Percentiles rank a stretch among this genome's conserved stretches.
Conservation (phyloP, 2,113 vertebrate genomes). For the Lampris megalopsis region DNA sequence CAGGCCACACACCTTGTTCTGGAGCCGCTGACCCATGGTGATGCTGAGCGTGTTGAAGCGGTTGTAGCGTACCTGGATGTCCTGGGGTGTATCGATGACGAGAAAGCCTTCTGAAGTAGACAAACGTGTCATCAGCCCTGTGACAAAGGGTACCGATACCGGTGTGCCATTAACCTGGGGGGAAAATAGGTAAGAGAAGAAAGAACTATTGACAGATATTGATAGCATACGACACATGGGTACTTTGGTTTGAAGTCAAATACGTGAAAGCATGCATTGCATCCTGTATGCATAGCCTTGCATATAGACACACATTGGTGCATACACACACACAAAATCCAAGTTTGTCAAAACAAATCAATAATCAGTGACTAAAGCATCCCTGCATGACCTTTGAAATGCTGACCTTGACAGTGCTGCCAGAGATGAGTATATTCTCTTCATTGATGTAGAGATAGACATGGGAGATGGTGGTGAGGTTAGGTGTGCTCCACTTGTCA, state of each 20-base stretch:
- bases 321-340: too few relatives aligned
- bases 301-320: too few relatives aligned
- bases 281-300: too few relatives aligned
- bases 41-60: slow-evolving; percentile 95
- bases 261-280: too few relatives aligned
- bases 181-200: slow-evolving; percentile 1
- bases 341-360: too few relatives aligned
- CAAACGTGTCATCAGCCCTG: slow-evolving; percentile 93
- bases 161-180: slow-evolving; percentile 93
- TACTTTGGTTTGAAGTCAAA: too few relatives aligned
- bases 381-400: too few relatives aligned
- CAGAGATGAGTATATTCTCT: slow-evolving; percentile 97
- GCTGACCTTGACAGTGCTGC: slow-evolving; percentile 92
- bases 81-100: slow-evolving; percentile 94
- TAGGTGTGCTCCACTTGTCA: slow-evolving; percentile 96
- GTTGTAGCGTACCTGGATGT: slow-evolving; percentile 96
- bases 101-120: slow-evolving; percentile 95
- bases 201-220: neutral
- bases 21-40: slow-evolving; percentile 92
- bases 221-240: neutral
- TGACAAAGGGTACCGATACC: slow-evolving; percentile 92
- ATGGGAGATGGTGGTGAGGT: slow-evolving; percentile 95
- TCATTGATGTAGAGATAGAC: slow-evolving; percentile 98
- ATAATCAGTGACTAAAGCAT: too few relatives aligned
- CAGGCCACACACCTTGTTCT: slow-evolving; percentile 97